Conservation (phyloP, 2,888 invertebrate genomes). For the Schizaphis graminum region DNA sequence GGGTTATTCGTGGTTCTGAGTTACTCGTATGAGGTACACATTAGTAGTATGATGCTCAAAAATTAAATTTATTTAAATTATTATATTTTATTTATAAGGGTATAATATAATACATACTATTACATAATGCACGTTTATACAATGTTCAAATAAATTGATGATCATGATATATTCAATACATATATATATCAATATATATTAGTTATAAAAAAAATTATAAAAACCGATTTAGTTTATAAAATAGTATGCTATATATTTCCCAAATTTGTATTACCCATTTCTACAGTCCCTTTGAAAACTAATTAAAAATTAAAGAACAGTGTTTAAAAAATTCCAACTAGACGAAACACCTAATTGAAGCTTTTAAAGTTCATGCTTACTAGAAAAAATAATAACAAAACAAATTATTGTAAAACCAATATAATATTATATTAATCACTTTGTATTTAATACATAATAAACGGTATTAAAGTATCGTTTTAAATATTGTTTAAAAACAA, state of each 20-base stretch:
- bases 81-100: background rate
- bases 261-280: background rate
- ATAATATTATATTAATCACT: background rate
- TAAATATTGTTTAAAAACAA: background rate
- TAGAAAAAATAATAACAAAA: background rate
- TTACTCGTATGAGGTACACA: background rate
- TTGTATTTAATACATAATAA: background rate
- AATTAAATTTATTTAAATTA: background rate
- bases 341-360: background rate
- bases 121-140: background rate
- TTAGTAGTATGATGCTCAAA: background rate
- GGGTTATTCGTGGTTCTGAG: background rate
- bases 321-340: background rate
- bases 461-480: background rate
- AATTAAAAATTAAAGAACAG: background rate
- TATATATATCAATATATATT: too few species aligned
- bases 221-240: background rate
- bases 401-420: background rate
- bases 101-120: background rate
- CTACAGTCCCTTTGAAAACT: background rate
- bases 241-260: background rate
- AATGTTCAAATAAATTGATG: background rate
- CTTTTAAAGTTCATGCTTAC: background rate
- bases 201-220: background rate
- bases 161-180: too few species aligned